Evolutionary conservation across 2,113 vertebrate species (phyloP), one percentile per base, ranked within the genome.

Genomic region (Passerina amoena): DNA sequence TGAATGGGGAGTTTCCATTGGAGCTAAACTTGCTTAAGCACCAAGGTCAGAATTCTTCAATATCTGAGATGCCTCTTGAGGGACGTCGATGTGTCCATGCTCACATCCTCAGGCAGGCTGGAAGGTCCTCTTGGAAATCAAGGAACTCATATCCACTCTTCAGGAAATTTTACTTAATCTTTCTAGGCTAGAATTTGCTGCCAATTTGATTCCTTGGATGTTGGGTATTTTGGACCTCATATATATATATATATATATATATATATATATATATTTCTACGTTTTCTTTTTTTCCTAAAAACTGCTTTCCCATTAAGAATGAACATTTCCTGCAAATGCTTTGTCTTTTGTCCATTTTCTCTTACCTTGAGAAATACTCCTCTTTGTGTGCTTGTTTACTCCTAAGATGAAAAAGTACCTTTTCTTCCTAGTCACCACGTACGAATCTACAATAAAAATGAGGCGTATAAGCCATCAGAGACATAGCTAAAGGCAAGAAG

Each of bases 371-470:
- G 68, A 88, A 89, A 86, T 14, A 45, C 42, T 89, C 60, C 71
- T 93, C 89, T 87, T 83, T 73, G 12, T 80, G 54, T 69, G 68
- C 86, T 92, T 97, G 93, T 96, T 96, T 96, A 90, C 89, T 95
- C 80, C 27, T 25, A 73, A 76, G 68, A 96, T 87, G 91, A 88
- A 94, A 92, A 97, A 86, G 69, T 85, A 48, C 40, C 84, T 95
- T 96, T 96, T 79, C 89, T 79, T 88, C 78, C 66, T 69, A 94
- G 91, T 70, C 80, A 15, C 91, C 9, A 15, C 64, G 86, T 85
- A 69, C 11, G 51, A 94, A 97, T 61, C 88, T 40, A 81, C 92
- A 97, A 98, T 98, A 97, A 98, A 98, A 98, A 95, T 96, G 95
- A 97, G 93, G 89, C 85, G 35, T 65, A 54, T 64, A 97, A 98